Evolutionary conservation across 2,113 vertebrate genomes (phyloP).

Genomic region (Carassius auratus): DNA sequence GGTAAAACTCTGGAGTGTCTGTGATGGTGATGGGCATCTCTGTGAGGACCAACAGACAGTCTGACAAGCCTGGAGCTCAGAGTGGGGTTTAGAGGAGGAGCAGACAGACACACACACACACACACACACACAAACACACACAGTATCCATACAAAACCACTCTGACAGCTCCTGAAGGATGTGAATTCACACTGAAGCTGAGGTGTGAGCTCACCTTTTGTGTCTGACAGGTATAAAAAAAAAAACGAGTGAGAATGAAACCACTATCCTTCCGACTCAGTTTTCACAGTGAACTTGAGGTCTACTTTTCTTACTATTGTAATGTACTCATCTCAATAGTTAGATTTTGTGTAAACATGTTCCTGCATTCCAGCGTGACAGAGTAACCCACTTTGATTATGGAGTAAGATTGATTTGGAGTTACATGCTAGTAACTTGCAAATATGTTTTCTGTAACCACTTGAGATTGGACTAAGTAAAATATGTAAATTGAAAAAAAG

Average conservation of each 20-base stretch:
- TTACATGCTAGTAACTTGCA: not conserved
- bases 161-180: slow-evolving; percentile 46
- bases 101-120: not conserved
- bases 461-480: not conserved
- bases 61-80: slow-evolving; percentile 44
- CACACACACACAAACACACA: not conserved
- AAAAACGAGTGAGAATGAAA: not conserved
- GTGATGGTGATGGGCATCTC: slow-evolving; percentile 41
- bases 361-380: not conserved
- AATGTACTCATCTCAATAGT: not conserved
- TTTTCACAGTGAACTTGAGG: not conserved
- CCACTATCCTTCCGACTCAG: not conserved
- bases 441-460: not conserved
- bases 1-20: slow-evolving; percentile 8
- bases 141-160: slow-evolving; percentile 36
- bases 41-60: slow-evolving; percentile 33
- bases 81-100: not conserved
- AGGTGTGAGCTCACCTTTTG: slow-evolving; percentile 44
- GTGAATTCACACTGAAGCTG: slow-evolving; percentile 44
- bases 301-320: not conserved
- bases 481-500: too few relatives aligned
- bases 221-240: not conserved
- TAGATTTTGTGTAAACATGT: not conserved
- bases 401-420: too few relatives aligned
- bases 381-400: not conserved